A percentile compares a stretch with the other conserved stretches of the same genome.
Conservation (phyloP, 1,140 invertebrate genomes). For the Linepithema humile region DNA sequence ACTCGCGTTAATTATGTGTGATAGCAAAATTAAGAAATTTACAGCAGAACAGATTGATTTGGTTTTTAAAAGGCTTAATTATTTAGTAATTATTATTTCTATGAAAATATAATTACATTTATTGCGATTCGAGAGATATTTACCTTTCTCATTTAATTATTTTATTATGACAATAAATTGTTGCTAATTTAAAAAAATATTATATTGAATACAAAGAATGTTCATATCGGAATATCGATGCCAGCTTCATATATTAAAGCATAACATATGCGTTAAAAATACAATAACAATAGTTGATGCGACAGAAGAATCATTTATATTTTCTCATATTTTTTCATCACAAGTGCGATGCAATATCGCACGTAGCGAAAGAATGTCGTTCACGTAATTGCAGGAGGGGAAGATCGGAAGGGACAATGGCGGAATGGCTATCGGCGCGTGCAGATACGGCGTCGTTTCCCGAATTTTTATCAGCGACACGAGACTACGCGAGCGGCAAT, state of each 20-base stretch:
- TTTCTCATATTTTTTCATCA: background rate
- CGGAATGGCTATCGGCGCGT: background rate
- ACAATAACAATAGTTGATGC: background rate
- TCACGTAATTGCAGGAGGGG: conserved; percentile 5
- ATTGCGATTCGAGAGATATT: too few relatives aligned
- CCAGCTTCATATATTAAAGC: background rate
- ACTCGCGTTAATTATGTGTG: too few relatives aligned
- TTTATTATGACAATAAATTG: too few relatives aligned
- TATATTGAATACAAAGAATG: background rate
- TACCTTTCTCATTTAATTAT: too few relatives aligned
- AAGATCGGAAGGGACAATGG: too few relatives aligned
- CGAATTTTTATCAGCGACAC: conserved; percentile 42
- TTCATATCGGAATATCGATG: background rate
- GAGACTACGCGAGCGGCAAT: conserved; percentile 31
- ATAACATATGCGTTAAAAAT: background rate
- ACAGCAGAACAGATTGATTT: too few relatives aligned
- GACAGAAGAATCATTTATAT: background rate
- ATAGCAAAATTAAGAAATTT: too few relatives aligned
- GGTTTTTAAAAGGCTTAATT: too few relatives aligned
- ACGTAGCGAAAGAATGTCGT: background rate
- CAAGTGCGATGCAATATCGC: background rate
- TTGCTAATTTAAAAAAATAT: too few relatives aligned
- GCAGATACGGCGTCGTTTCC: conserved; percentile 16
- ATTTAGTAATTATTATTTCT: too few relatives aligned
- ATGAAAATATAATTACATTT: too few relatives aligned